Evolutionary conservation across 2,888 invertebrate species (phyloP).

Genomic region (Mythimna loreyi): DNA sequence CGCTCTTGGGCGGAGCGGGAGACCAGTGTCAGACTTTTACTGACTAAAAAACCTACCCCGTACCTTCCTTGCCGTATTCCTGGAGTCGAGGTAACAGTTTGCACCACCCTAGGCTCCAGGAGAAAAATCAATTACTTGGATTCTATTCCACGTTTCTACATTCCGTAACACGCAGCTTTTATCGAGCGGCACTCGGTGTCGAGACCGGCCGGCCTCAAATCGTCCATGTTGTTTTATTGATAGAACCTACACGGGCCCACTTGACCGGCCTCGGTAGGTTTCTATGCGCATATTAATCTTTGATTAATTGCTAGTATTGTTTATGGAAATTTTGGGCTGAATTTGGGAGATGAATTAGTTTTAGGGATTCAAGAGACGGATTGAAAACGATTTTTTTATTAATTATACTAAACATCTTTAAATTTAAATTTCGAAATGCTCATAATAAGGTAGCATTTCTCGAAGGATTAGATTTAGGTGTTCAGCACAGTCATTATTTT

Average conservation of each 20-base stretch:
- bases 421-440: not conserved
- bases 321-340: constrained; percentile 3
- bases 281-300: constrained; percentile 43
- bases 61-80: too few relatives aligned
- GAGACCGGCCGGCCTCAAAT: constrained; percentile 68
- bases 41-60: too few relatives aligned
- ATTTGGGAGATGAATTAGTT: not conserved
- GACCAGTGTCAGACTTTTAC: too few relatives aligned
- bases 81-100: too few relatives aligned
- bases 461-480: not conserved
- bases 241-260: constrained; percentile 52
- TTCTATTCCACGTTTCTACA: constrained; percentile 58
- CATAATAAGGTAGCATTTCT: not conserved
- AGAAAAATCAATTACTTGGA: not conserved
- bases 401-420: not conserved
- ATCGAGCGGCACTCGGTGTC: constrained; percentile 68
- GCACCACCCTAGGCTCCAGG: too few relatives aligned
- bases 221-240: constrained; percentile 75
- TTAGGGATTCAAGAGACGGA: too few relatives aligned
- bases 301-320: constrained; percentile 26
- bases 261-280: constrained; percentile 34
- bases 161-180: constrained; percentile 58
- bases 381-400: not conserved
- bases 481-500: not conserved
- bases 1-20: too few relatives aligned